These are phyloP conservation scores for Chrysoperla carnea DNA, from an alignment of 1,140 invertebrate species.

Conservation along the genomic window DNA sequence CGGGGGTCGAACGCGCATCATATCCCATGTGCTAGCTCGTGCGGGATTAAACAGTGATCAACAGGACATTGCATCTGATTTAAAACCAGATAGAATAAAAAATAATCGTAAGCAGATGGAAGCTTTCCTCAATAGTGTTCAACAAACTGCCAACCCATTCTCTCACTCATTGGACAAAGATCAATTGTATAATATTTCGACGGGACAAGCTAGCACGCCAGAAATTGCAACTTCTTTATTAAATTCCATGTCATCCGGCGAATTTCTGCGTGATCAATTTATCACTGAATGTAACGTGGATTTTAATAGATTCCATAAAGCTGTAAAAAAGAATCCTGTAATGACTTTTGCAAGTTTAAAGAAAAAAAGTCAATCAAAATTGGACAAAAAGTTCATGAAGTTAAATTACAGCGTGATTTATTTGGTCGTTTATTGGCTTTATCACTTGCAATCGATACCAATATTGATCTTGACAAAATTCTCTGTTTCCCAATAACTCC, in stretches of 20 bases:
- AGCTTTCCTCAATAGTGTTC: slow-evolving; percentile 5
- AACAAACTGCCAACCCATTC: slow-evolving; percentile 11
- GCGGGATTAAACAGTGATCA: slow-evolving; percentile 1
- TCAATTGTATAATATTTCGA: slow-evolving; percentile 10
- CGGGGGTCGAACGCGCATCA: slow-evolving; percentile 3
- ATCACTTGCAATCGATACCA: slow-evolving; percentile 10
- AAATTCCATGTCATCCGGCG: slow-evolving; percentile 7
- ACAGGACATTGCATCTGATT: slow-evolving; percentile 4
- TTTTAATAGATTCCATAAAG: slow-evolving; percentile 10
- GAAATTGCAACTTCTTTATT: slow-evolving; percentile 6
- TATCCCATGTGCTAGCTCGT: slow-evolving; percentile 3
- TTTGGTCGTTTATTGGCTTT: slow-evolving; percentile 12
- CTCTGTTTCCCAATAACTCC: slow-evolving; percentile 11
- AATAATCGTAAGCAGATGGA: slow-evolving; percentile 1
- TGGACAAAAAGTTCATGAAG: slow-evolving; percentile 12
- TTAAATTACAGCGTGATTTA: slow-evolving; percentile 16
- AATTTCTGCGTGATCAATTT: slow-evolving; percentile 8
- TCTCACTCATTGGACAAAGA: slow-evolving; percentile 4
- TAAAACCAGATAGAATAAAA: slow-evolving; percentile 3
- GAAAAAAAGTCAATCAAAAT: slow-evolving; percentile 9
- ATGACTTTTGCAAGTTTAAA: slow-evolving; percentile 6
- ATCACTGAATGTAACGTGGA: slow-evolving; percentile 7
- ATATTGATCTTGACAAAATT: slow-evolving; percentile 10
- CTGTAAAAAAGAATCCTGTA: slow-evolving; percentile 9
- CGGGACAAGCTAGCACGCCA: slow-evolving; percentile 6